Base-by-base conservation (phyloP, 2,888 invertebrate species). In the Machimus atricapillus region DNA sequence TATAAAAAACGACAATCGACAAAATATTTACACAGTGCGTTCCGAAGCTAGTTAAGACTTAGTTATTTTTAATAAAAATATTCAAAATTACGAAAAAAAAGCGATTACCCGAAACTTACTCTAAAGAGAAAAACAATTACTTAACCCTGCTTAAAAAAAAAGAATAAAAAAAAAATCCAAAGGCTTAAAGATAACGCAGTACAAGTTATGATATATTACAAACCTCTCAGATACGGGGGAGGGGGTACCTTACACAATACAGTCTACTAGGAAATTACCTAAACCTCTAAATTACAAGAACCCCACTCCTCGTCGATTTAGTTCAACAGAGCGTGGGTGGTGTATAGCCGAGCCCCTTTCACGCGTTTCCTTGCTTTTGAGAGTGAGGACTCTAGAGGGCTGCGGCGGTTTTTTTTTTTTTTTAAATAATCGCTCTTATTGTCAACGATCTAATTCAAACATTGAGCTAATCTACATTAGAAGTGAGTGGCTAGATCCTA, bases 391-490 rank as follows among this genome's bases (percentile, higher is more conserved):
- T 56, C 12, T 27, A 19, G 23, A 27, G 66, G 23, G 23, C 66
- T 66, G 66, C 3, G 27, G 52, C n/a, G 9, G 16, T 16, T 16
- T 46, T 46, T 46, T 46, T 12, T 19, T 66, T 46, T 46, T 46
- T 46, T 12, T 19, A 27, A 66, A 66, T 66, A 66, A 12, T 66
- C 27, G n/a, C 23, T 66, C 66, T 82, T 85, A 85, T 85, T 85
- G 85, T 85, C 85, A 85, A 85, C 58, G 58, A 79, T 31, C 58
- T 66, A 66, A 31, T 37, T 66, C 52, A 58, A 37, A 66, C 66
- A 83, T 83, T 66, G 66, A 83, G 40, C 66, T 83, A 83, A 27
- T 56, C 56, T 81, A 66, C 66, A 66, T 66, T 66, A 66, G 66
- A 27, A 66, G 23, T 52, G 52, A n/a, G 66, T 66, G 52, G 52